phyloP scores from a whole-genome alignment of 2,797 vertebrate genomes.

The Pipistrellus pipistrellus region DNA sequence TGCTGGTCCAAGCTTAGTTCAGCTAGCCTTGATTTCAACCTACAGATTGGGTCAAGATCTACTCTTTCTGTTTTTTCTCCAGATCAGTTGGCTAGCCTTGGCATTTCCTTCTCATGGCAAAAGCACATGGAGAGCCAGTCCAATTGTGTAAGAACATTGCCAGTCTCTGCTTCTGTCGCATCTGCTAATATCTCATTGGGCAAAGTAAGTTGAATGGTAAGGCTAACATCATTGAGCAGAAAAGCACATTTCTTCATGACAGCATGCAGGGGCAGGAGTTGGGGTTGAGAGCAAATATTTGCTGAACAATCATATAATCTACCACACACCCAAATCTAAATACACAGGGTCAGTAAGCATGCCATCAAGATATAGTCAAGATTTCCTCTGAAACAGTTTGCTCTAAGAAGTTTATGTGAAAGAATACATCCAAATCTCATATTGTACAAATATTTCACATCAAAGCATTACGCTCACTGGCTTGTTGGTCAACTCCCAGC shows the following conservation, averaged over 20 bases:
- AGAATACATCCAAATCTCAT: neutral
- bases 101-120: neutral
- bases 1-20: neutral
- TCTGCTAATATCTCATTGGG: neutral
- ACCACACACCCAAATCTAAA: neutral
- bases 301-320: neutral
- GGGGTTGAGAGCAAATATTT: neutral
- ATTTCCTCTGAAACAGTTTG: neutral
- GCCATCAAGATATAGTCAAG: neutral
- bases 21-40: slow-evolving; percentile 47
- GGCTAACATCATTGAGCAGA: no score
- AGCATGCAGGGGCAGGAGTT: neutral
- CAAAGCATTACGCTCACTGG: slow-evolving; percentile 10
- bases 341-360: slow-evolving; percentile 49
- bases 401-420: neutral
- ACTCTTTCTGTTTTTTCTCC: neutral
- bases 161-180: neutral
- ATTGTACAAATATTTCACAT: slow-evolving; percentile 56
- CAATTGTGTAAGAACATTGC: neutral
- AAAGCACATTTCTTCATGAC: neutral
- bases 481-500: slow-evolving; percentile 42
- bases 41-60: neutral
- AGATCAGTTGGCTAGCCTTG: neutral
- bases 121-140: neutral
- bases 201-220: neutral